Conservation (phyloP, 2,888 invertebrate genomes). For the Tiphia femorata region DNA sequence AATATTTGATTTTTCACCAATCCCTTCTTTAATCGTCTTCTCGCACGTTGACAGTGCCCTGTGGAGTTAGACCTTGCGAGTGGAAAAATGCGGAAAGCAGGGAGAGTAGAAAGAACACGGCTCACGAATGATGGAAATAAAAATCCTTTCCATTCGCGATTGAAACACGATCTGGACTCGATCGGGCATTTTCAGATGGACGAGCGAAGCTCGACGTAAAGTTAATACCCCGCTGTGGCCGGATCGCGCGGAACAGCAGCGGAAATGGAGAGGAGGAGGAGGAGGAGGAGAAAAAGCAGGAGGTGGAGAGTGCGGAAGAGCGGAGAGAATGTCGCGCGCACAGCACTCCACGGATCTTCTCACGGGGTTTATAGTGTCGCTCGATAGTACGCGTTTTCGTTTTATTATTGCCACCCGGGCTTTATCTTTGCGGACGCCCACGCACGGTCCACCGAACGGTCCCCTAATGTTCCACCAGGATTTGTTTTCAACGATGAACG, state of each 20-base stretch:
- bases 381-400: slow-evolving; percentile 8
- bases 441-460: too few species aligned
- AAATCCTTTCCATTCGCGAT: slow-evolving; percentile 25
- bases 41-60: too few species aligned
- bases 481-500: too few species aligned
- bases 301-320: background rate
- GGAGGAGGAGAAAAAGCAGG: background rate
- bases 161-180: slow-evolving; percentile 31
- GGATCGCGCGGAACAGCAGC: slow-evolving; percentile 15
- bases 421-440: too few species aligned
- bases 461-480: too few species aligned
- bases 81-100: too few species aligned
- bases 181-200: slow-evolving; percentile 32
- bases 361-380: slow-evolving; percentile 22
- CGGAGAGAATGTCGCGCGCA: background rate
- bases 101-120: background rate
- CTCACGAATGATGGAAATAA: slow-evolving; percentile 8
- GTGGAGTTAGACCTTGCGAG: too few species aligned
- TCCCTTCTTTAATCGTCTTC: too few species aligned
- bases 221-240: slow-evolving; percentile 25
- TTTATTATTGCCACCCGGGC: background rate
- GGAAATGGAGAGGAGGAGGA: background rate
- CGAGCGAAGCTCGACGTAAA: slow-evolving; percentile 23
- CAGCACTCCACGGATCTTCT: slow-evolving; percentile 24
- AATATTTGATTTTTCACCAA: too few species aligned